A percentile compares a stretch with the other conserved stretches of the same genome.
phyloP scores from a whole-genome alignment of 2,113 vertebrate genomes.

The Aspiorhynchus laticeps region DNA sequence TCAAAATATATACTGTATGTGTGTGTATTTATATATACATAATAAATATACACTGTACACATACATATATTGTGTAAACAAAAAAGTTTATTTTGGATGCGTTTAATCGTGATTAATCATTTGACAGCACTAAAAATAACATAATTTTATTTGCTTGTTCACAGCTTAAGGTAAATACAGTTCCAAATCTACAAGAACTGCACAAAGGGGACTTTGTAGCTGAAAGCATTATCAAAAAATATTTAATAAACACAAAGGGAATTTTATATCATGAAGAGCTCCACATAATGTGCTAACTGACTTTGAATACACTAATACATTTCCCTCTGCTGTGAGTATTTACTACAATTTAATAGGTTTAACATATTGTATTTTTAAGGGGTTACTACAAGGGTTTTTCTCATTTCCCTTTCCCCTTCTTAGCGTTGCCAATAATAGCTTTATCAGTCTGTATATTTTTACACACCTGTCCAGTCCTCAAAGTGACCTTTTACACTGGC shows the following conservation, averaged over 20 bases:
- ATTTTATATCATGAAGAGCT: not conserved
- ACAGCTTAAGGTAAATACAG: not conserved
- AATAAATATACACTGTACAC: too few relatives aligned
- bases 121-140: too few relatives aligned
- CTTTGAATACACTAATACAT: not conserved
- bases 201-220: not conserved
- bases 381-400: not conserved
- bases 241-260: not conserved
- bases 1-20: too few relatives aligned
- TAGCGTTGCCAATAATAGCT: not conserved
- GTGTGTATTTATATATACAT: too few relatives aligned
- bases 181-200: not conserved
- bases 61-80: too few relatives aligned
- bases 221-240: not conserved
- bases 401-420: not conserved
- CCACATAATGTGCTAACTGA: not conserved
- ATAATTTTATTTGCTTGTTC: not conserved
- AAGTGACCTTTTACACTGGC: conserved; percentile 39
- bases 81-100: too few relatives aligned
- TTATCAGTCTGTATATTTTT: conserved; percentile 9
- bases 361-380: not conserved
- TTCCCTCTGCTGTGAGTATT: not conserved
- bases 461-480: conserved; percentile 23
- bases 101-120: too few relatives aligned
- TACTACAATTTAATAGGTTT: not conserved